Base-by-base conservation (phyloP, 2,888 invertebrate genomes). In the Zhuqinia jingwanae region DNA sequence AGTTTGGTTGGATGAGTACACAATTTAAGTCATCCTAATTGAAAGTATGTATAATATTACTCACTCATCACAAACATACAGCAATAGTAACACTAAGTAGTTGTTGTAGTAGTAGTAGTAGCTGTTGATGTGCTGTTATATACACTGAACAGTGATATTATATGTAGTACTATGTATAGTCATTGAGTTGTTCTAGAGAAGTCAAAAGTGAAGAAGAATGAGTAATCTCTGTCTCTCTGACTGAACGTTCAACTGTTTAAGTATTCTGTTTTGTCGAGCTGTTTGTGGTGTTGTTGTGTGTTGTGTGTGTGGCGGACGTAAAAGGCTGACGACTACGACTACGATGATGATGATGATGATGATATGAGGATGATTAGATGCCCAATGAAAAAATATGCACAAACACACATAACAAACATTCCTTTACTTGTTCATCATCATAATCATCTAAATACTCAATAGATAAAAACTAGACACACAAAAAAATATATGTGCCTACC, bases 181-280 rank as follows among this genome's bases (percentile, higher is more conserved):
- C 68, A 68, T 68, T 68, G 68, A 68, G 68, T 45, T 68, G 68
- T 45, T 68, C 42, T 68, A 68, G 68, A 68, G 68, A 68, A 68
- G 68, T 68, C 68, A 68, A 20, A 8, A 11, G 63, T 42, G 20
- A 68, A 36, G 65, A 65, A 20, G 68, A 68, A 22, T 68, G 68
- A 68, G 68, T 68, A 68, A 68, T 68, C 68, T 68, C 65, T 2
- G 2, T 56, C 56, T 56, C 56, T 56, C 50, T 17, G 10, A 11
- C 17, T 30, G 68, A 68, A 17, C 17, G 68, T 20, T 68, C 22
- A 22, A 45, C 68, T 45, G 45, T 68, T 63, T 68, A 42, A 68
- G 68, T 42, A 68, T 42, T 42, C 42, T 68, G 68, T 68, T 68
- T 68, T 65, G n/a, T n/a, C n/a, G n/a, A n/a, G n/a, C n/a, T n/a